Conservation (phyloP, 2,888 invertebrate genomes). For the Drosophila colorata region DNA sequence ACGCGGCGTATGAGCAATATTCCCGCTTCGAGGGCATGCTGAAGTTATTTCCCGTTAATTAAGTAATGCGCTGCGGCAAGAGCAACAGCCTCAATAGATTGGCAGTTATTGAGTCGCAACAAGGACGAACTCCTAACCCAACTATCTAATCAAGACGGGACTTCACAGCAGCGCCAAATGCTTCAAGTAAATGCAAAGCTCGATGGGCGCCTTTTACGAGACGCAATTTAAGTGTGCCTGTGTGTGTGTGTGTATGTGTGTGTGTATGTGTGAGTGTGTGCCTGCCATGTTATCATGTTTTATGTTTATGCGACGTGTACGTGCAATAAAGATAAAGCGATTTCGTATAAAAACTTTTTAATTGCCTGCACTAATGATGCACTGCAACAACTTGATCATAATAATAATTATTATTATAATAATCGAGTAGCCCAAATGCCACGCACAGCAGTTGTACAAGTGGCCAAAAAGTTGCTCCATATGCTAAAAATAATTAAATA, state of each 20-base stretch:
- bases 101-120: slow-evolving; percentile 33
- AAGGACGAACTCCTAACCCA: slow-evolving; percentile 13
- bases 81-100: slow-evolving; percentile 14
- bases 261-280: slow-evolving; percentile 16
- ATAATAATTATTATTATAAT: slow-evolving; percentile 46
- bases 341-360: slow-evolving; percentile 78
- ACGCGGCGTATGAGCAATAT: slow-evolving; percentile 47
- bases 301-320: slow-evolving; percentile 73
- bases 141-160: slow-evolving; percentile 54
- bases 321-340: slow-evolving; percentile 78
- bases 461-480: slow-evolving; percentile 5
- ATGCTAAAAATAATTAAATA: neutral
- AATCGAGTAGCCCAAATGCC: slow-evolving; percentile 55
- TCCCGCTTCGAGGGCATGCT: slow-evolving; percentile 12
- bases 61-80: slow-evolving; percentile 38
- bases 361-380: slow-evolving; percentile 82
- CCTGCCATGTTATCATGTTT: slow-evolving; percentile 65
- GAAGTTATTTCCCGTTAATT: slow-evolving; percentile 51
- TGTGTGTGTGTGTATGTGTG: slow-evolving; percentile 4
- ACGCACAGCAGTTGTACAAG: slow-evolving; percentile 26
- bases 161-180: slow-evolving; percentile 19
- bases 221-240: slow-evolving; percentile 19
- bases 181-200: slow-evolving; percentile 60
- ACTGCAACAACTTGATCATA: slow-evolving; percentile 79
- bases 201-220: slow-evolving; percentile 42